Evolutionary conservation across 2,113 vertebrate species (phyloP).

Genomic region (Brienomyrus longianalis): DNA sequence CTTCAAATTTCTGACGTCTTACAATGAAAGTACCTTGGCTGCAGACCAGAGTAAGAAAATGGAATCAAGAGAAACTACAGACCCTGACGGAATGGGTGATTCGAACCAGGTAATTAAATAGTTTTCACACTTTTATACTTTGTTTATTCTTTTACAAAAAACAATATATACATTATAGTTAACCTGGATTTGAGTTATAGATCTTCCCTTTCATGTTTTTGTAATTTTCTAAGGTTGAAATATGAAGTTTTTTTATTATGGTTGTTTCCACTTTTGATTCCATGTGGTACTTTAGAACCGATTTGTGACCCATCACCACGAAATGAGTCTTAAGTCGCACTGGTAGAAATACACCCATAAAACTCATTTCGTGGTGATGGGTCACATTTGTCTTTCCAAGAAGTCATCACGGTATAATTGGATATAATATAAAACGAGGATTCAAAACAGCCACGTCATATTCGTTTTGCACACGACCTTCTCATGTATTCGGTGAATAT

Average conservation of each 20-base stretch:
- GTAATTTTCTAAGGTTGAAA: background rate
- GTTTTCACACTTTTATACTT: constrained; percentile 23
- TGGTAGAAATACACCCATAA: no score
- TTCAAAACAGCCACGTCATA: background rate
- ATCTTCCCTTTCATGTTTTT: background rate
- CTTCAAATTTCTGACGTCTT: constrained; percentile 39
- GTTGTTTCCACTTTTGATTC: background rate
- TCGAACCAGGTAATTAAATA: constrained; percentile 35
- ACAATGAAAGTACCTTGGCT: constrained; percentile 29
- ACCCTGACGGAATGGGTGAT: background rate
- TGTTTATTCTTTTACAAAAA: background rate
- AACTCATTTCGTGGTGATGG: no score
- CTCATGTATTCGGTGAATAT: background rate
- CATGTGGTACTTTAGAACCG: background rate
- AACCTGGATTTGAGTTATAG: background rate
- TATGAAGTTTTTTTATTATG: background rate
- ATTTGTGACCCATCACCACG: background rate
- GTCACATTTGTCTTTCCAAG: background rate
- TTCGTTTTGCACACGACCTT: background rate
- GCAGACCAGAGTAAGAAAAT: constrained; percentile 31
- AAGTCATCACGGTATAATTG: background rate
- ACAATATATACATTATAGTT: background rate
- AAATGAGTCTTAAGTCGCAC: no score
- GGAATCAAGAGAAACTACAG: constrained; percentile 17
- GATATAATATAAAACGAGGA: background rate